phyloP scores from a whole-genome alignment of 1,140 invertebrate genomes.

The Drosophila busckii region DNA sequence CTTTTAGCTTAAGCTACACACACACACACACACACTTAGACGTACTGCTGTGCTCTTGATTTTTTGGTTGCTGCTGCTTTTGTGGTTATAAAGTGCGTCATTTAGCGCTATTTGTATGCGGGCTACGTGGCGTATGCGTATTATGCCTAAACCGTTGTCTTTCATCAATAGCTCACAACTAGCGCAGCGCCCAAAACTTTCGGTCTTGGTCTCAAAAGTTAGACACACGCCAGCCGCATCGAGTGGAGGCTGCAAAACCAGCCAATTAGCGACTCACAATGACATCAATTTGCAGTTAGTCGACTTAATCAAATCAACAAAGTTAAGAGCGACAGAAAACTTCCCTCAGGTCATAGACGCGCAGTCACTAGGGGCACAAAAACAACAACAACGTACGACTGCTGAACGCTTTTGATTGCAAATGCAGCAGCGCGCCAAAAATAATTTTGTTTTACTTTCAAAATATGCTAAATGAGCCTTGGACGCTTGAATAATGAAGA shows the following conservation, averaged over 20 bases:
- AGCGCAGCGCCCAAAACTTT: conserved; percentile 10
- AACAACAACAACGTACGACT: too few species aligned
- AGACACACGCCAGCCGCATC: conserved; percentile 7
- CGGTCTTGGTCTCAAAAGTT: conserved; percentile 49
- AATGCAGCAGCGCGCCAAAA: too few species aligned
- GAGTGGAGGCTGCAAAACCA: too few species aligned
- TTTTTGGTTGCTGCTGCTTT: too few species aligned
- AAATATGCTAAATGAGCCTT: too few species aligned
- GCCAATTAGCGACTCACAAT: conserved; percentile 65
- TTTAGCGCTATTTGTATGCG: background rate
- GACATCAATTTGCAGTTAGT: conserved; percentile 66
- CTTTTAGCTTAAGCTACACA: conserved; percentile 9
- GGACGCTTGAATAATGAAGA: too few species aligned
- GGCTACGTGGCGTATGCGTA: conserved; percentile 28
- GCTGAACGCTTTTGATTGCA: too few species aligned
- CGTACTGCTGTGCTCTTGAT: too few species aligned
- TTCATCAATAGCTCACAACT: conserved; percentile 1
- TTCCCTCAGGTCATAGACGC: conserved; percentile 15
- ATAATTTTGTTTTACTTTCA: too few species aligned
- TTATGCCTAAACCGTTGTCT: background rate
- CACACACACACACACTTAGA: too few species aligned
- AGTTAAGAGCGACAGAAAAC: conserved; percentile 64
- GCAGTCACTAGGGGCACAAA: conserved; percentile 8
- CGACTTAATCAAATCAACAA: conserved; percentile 65
- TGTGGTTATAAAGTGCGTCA: conserved; percentile 4